phyloP scores from a whole-genome alignment of 2,113 vertebrate species.

The Eidolon helvum region DNA sequence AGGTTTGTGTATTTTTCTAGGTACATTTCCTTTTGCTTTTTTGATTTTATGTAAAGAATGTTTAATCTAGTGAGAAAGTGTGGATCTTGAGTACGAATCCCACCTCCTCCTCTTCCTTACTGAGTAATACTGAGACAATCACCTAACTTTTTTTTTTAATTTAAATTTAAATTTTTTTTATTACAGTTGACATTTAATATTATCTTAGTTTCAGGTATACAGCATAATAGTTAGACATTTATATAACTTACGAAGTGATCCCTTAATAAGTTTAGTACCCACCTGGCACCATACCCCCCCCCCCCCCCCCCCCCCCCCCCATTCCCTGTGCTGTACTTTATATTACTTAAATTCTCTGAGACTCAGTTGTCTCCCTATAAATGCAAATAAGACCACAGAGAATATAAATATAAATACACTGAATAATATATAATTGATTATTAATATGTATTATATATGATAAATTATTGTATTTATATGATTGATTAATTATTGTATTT shows the following conservation, averaged over 20 bases:
- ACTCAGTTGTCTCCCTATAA: neutral
- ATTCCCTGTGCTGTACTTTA: too few relatives aligned
- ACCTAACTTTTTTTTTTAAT: neutral
- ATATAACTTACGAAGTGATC: too few relatives aligned
- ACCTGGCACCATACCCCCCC: too few relatives aligned
- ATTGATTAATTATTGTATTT: neutral
- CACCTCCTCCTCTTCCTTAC: neutral
- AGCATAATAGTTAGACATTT: too few relatives aligned
- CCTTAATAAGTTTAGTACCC: too few relatives aligned
- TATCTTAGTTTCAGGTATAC: too few relatives aligned
- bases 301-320: too few relatives aligned
- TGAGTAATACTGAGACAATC: neutral
- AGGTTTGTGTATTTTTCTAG: neutral
- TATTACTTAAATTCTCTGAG: neutral
- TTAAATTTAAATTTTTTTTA: too few relatives aligned
- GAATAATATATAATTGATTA: neutral
- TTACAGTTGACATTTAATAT: too few relatives aligned
- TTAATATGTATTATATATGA: neutral
- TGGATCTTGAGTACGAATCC: neutral
- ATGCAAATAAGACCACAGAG: neutral
- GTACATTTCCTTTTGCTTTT: neutral
- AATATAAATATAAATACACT: neutral
- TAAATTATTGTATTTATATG: neutral
- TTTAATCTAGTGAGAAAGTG: neutral
- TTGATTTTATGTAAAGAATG: neutral